These are phyloP conservation scores for Mactra quadrangularis DNA, from an alignment of 1,140 invertebrate species.

Conservation along the genomic window DNA sequence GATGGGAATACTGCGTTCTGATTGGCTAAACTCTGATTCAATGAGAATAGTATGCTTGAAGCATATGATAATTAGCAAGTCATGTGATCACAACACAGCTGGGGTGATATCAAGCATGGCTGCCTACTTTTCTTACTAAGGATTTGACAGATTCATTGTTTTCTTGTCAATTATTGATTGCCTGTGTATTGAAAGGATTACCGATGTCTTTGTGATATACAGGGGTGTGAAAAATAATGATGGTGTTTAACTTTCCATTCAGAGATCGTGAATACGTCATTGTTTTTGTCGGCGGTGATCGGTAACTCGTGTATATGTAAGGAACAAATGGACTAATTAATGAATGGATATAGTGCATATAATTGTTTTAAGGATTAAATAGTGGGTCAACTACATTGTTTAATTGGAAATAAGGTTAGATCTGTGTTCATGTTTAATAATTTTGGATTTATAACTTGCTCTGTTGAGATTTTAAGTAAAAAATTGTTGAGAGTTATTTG, in stretches of 20 bases:
- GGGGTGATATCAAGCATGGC: conserved; percentile 58
- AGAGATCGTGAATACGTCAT: background rate
- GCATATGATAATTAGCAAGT: conserved; percentile 62
- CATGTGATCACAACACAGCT: conserved; percentile 64
- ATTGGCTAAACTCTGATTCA: conserved; percentile 61
- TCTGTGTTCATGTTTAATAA: no score
- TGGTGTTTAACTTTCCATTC: conserved; percentile 27
- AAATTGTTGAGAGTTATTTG: conserved; percentile 39
- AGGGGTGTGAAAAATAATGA: conserved; percentile 8
- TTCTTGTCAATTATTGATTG: conserved; percentile 60
- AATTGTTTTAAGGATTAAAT: no score
- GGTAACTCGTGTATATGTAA: conserved; percentile 16
- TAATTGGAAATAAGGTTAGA: no score
- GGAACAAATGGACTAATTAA: conserved; percentile 52
- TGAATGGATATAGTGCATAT: conserved; percentile 50
- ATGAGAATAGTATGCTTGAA: conserved; percentile 59
- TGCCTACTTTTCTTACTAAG: conserved; percentile 52
- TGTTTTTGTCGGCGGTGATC: background rate
- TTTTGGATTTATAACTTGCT: conserved; percentile 11
- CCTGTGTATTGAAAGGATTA: conserved; percentile 17
- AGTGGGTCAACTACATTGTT: no score
- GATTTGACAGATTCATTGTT: conserved; percentile 63
- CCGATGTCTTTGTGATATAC: conserved; percentile 25
- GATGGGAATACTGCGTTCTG: conserved; percentile 45
- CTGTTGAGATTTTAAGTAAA: background rate